Evolutionary conservation across 2,797 vertebrate genomes (phyloP), one percentile per base, ranked within the genome.

Genomic region (Caiman crocodilus): DNA sequence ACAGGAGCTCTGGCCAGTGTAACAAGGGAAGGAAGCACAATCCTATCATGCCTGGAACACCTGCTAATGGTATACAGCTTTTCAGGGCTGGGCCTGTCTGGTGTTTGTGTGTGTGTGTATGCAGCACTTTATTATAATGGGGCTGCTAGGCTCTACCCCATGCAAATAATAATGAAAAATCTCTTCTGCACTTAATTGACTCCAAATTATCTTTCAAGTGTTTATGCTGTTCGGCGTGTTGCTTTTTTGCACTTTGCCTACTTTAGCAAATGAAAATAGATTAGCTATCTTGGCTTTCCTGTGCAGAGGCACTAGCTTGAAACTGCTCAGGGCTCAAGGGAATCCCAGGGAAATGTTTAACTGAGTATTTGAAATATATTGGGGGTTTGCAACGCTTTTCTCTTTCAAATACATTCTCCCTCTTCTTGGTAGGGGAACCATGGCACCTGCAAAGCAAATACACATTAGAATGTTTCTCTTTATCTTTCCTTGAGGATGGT

Each of bases 401-500:
- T 87, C 89, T 80, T 78, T 87, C 85, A 74, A 32, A 2, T 71
- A 90, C 95, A 87, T 76, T 93, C 85, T 85, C 90, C 30, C 88
- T 65, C 90, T 86, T 55, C 82, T 35, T 81, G 91, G 87, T 50
- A 7, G 16, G 69, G 4, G 79, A 79, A 91, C 79, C 25, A 9
- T 32, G 93, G 92, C 90, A 73, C 89, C 58, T 0, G 91, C 94
- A 91, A 93, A 67, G 92, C 17, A 84, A 92, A 79, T 74, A 55
- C 85, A 84, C 86, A 73, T 87, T 83, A 73, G 71, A 84, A 79
- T 81, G 84, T 35, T 61, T 23, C 42, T 81, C 75, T 7, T 79
- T 93, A 50, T 94, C 73, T 63, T 57, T 58, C 91, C 35, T 94
- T 85, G 79, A 89, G 96, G 71, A 75, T 80, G 85, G 85, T 93